These are phyloP conservation scores for Falco concolor DNA, from an alignment of 2,797 vertebrate species.

Conservation along the genomic window DNA sequence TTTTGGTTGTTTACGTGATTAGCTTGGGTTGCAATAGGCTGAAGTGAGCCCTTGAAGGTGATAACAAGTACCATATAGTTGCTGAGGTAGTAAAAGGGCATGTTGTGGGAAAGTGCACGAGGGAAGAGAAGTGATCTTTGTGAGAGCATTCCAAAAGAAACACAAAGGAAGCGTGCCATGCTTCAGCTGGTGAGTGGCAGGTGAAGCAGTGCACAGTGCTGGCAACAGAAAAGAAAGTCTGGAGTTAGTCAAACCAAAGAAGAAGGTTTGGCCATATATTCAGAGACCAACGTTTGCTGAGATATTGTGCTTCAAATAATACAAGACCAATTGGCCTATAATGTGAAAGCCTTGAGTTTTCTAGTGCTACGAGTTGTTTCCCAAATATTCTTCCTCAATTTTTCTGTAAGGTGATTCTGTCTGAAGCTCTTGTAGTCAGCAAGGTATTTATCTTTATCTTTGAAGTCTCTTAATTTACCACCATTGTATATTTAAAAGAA, in stretches of 20 bases:
- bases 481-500: not conserved
- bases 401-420: not conserved
- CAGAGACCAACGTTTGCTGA: not conserved
- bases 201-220: not conserved
- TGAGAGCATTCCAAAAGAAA: not conserved
- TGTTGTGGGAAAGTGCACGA: not conserved
- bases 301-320: not conserved
- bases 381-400: not conserved
- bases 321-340: not conserved
- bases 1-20: not conserved
- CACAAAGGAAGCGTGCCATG: rapidly evolving
- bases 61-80: not conserved
- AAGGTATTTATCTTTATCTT: not conserved
- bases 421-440: not conserved
- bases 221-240: not conserved
- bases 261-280: not conserved
- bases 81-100: not conserved
- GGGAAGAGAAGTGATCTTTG: not conserved
- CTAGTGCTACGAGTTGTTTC: not conserved
- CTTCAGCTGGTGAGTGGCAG: not conserved
- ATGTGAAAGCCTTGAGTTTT: not conserved
- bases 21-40: not conserved
- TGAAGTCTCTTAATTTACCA: not conserved
- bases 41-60: not conserved
- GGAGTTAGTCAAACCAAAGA: not conserved